Evolutionary conservation across 1,140 invertebrate species (phyloP), one percentile per base, ranked within the genome.

Genomic region (Drosophila repletoides): DNA sequence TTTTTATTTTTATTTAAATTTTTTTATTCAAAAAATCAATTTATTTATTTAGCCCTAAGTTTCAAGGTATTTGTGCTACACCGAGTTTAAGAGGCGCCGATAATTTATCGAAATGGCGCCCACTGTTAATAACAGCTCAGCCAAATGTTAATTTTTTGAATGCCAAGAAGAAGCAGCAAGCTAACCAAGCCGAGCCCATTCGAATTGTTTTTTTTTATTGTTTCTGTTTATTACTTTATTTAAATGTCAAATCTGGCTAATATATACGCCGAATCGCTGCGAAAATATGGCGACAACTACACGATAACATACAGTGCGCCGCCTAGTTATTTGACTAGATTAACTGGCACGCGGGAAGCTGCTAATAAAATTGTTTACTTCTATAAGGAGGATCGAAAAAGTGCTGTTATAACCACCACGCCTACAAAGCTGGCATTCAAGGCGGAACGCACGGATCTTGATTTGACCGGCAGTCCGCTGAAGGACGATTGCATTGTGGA

Each of bases 401-500:
- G 51, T 12, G 17, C 52, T 5, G 40, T 6, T 4, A 17, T 34
- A 2, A 17, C 28, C 5, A 56, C 65, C 1, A 86, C 88, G 12
- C 88, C 88, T 0, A 55, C 51, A 0, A 89, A 76, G 24, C 6
- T 64, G 3, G 5, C 43, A 1, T 4, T 65, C 0, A 70, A 66
- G 4, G 3, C 12, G 5, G 58, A 81, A 3, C 33, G 51, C 0
- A n/a, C 29, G 0, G 65, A 83, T 34, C 19, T 90, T 9, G 75
- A 90, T 36, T 41, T 90, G 1, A 90, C 89, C 2, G 89, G 89
- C 2, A 89, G 88, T 36, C 89, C 89, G 0, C 26, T 90, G 1
- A 90, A 88, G 40, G 89, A 90, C 43, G 88, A 90, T 26, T 88
- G 88, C 21, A 15, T 72, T 12, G 72, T 84, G 6, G 88, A 90